Conservation (phyloP, 2,113 vertebrate genomes). For the Microtus pennsylvanicus region DNA sequence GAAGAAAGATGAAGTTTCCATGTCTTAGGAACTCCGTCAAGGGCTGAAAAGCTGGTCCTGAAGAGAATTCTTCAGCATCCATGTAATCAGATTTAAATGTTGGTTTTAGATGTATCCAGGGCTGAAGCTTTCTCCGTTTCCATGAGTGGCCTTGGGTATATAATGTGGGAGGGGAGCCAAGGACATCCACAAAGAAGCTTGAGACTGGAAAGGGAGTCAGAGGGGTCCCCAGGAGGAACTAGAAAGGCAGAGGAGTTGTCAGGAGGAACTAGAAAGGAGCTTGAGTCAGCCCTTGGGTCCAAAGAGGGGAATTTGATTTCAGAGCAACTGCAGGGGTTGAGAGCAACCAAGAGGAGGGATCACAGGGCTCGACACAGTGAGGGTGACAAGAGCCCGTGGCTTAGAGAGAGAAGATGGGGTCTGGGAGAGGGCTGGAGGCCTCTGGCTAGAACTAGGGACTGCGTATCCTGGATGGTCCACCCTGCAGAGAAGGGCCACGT, state of each 20-base stretch:
- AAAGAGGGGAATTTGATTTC: no score
- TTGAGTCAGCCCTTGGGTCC: no score
- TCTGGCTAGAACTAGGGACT: no score
- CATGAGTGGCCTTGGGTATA: neutral
- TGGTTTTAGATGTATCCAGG: neutral
- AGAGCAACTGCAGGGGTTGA: no score
- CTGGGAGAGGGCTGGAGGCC: no score
- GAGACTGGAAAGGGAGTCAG: no score
- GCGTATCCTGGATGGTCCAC: neutral
- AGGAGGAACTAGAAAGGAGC: neutral
- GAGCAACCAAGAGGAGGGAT: neutral
- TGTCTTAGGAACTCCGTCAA: neutral
- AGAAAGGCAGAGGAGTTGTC: neutral
- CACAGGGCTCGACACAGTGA: accelerated
- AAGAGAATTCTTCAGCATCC: neutral
- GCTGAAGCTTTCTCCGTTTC: neutral
- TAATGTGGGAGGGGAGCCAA: neutral
- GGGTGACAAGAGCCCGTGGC: no score
- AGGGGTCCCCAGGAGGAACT: neutral
- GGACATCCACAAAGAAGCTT: neutral
- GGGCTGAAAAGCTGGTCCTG: neutral
- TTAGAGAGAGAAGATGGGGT: neutral
- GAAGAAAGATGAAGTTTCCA: neutral
- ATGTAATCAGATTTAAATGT: neutral
- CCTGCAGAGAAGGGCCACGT: no score